These are phyloP conservation scores for Accipiter cooperii DNA, from an alignment of 2,113 vertebrate genomes.

Conservation along the genomic window DNA sequence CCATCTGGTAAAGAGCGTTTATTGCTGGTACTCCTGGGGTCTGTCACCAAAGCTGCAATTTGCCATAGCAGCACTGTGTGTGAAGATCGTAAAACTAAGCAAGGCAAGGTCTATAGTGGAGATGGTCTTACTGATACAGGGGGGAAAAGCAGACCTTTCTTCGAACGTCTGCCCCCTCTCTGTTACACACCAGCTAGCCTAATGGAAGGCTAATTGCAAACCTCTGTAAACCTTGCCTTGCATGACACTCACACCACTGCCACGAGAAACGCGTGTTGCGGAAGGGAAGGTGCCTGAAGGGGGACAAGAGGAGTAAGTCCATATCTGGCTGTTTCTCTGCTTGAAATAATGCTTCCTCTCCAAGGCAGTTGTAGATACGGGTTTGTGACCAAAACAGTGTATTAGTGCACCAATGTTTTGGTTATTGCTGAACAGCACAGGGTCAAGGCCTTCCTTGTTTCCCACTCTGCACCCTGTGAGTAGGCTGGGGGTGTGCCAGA, in stretches of 20 bases:
- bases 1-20: slow-evolving; percentile 73
- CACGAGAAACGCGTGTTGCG: neutral
- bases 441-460: neutral
- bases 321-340: neutral
- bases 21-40: neutral
- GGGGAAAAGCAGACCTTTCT: neutral
- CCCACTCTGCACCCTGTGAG: neutral
- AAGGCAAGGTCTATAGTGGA: neutral
- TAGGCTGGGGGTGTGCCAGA: neutral
- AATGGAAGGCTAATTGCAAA: neutral
- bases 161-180: neutral
- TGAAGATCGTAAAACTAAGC: neutral
- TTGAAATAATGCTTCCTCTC: neutral
- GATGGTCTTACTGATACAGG: neutral
- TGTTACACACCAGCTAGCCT: neutral
- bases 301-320: neutral
- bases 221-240: neutral
- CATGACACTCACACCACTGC: neutral
- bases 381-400: neutral
- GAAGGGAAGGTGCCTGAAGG: neutral
- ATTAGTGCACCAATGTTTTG: neutral
- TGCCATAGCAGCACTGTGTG: neutral
- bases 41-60: neutral
- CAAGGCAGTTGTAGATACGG: neutral
- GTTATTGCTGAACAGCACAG: neutral